Evolutionary conservation across 53 echinoderm and acorn worm genomes (phyloP), one percentile per base, ranked within the genome.

Genomic region (Luidia sarsii): DNA sequence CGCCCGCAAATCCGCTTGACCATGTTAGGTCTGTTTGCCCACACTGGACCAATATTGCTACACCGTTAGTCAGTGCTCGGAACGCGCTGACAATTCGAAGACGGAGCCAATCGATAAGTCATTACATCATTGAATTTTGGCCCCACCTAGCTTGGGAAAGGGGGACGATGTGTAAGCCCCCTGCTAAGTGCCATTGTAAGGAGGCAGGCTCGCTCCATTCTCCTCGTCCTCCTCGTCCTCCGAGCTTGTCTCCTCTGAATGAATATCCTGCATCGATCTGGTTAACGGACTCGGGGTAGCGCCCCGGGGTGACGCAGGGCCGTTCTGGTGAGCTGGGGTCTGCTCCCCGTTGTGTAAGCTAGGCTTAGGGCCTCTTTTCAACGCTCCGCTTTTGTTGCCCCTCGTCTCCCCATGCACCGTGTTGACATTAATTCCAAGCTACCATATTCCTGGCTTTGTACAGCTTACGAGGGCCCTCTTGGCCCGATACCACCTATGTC

Each of bases 371-470:
- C 36, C 18, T 8, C 72, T 72, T 66, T 72, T 72, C 72, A 72
- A 72, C 72, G 38, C 24, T 39, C 56, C 72, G 25, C 77, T 61
- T 69, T 77, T 59, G 77, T 27, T 59, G 23, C 19, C 30, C 77
- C 61, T 3, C 4, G 43, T 21, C 45, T 9, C 39, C 20, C 41
- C 61, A 28, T 45, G 59, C 33, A 31, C 19, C 37, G 36, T 77
- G 77, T 77, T 77, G 77, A 77, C 77, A 77, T 46, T 77, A 77
- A 77, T 77, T 77, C 61, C 43, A 32, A 37, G 46, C 60, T 46
- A 32, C 59, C 38, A 36, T 61, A 30, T 43, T 77, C 45, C 30
- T 39, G 60, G 77, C 77, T 60, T 60, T 59, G 41, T 19, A 2
- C 37, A 45, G 67, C 67, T 67, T 67, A 41, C 43, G 67, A 34